Conservation (phyloP, 2,797 vertebrate species). For the Moxostoma hubbsi region DNA sequence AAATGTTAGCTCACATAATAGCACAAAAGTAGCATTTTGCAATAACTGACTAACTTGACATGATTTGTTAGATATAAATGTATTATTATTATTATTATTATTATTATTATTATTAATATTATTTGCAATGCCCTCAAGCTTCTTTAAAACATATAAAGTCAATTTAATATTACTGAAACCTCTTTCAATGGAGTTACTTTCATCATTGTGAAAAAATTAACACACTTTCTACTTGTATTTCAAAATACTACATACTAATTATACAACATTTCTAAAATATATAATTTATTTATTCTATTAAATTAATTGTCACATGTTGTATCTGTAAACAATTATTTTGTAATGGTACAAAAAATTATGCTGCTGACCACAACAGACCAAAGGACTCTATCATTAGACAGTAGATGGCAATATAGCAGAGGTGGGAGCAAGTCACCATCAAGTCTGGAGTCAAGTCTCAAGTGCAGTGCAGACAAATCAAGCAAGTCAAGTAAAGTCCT, state of each 20-base stretch:
- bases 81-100: no score
- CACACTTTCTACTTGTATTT: not conserved
- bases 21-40: no score
- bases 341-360: not conserved
- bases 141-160: not conserved
- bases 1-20: not conserved
- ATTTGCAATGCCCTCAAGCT: not conserved
- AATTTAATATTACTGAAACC: not conserved
- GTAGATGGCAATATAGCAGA: constrained; percentile 28
- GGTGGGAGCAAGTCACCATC: no score
- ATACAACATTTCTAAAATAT: not conserved
- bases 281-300: not conserved
- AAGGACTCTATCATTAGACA: not conserved
- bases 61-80: no score
- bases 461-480: no score
- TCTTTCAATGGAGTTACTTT: not conserved
- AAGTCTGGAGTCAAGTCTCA: no score
- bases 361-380: no score
- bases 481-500: no score
- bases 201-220: not conserved
- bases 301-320: not conserved
- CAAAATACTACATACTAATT: not conserved
- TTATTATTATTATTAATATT: no score
- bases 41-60: no score
- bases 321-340: not conserved